Percentiles rank a stretch among this genome's conserved stretches.
phyloP scores from a whole-genome alignment of 1,140 invertebrate species.

The Zaprionus kolodkinae region DNA sequence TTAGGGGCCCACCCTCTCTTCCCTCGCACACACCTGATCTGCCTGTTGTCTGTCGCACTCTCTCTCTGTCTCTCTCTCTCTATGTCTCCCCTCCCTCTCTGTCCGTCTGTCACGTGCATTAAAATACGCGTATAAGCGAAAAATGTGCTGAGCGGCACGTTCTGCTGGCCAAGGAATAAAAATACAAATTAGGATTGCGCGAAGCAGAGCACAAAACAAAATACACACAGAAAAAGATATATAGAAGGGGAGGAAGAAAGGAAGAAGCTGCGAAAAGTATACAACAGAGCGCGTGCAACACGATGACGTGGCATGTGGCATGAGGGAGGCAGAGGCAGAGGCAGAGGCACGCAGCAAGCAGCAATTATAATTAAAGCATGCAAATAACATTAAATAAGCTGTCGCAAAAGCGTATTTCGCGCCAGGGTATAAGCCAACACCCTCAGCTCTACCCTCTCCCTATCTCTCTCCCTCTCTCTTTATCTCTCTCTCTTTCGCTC shows the following conservation, averaged over 20 bases:
- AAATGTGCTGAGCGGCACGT: constrained; percentile 41
- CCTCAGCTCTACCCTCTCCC: background rate
- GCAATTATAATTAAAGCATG: constrained; percentile 45
- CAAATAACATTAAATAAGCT: constrained; percentile 45
- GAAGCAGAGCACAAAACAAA: constrained; percentile 11
- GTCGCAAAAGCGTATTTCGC: constrained; percentile 28
- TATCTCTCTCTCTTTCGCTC: background rate
- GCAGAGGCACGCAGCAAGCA: constrained; percentile 1
- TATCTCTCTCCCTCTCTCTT: background rate
- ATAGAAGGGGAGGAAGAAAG: background rate
- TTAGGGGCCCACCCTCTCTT: background rate
- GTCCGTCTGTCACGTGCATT: constrained; percentile 35
- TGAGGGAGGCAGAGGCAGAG: too few species aligned
- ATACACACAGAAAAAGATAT: constrained; percentile 19
- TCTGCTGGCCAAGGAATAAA: constrained; percentile 30
- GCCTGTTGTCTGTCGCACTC: background rate
- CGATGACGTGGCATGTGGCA: background rate
- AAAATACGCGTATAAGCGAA: constrained; percentile 38
- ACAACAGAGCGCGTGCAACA: background rate
- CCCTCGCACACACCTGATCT: background rate
- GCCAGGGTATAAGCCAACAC: constrained; percentile 10
- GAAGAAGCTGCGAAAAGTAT: background rate
- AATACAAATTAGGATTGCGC: constrained; percentile 38
- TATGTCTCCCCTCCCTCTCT: background rate
- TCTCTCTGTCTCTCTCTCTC: background rate